Evolutionary conservation across 2,888 invertebrate species (phyloP).

Genomic region (Leuctra nigra): DNA sequence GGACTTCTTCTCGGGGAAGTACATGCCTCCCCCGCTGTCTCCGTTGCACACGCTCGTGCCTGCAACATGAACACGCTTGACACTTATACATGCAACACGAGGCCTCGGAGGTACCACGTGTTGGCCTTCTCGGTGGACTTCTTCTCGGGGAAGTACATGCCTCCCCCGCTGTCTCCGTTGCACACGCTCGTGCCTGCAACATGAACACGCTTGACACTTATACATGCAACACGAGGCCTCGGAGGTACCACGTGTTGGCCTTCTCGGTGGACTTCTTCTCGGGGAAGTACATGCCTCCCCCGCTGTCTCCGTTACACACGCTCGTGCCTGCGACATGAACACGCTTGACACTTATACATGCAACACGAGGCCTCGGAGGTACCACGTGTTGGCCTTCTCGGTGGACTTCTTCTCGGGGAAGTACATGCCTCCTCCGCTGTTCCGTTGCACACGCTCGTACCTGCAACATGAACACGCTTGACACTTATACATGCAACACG

Average conservation of each 20-base stretch:
- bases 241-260: constrained; percentile 23
- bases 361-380: constrained; percentile 43
- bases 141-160: constrained; percentile 38
- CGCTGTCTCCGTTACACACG: constrained; percentile 47
- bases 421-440: constrained; percentile 42
- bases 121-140: constrained; percentile 10
- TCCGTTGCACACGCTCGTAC: constrained; percentile 50
- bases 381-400: constrained; percentile 21
- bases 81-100: too few relatives aligned
- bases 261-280: constrained; percentile 4
- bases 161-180: constrained; percentile 43
- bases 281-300: constrained; percentile 41
- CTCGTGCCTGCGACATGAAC: constrained; percentile 45
- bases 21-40: constrained; percentile 42
- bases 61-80: constrained; percentile 35
- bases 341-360: too few relatives aligned
- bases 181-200: constrained; percentile 51
- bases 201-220: too few relatives aligned
- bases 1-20: constrained; percentile 33
- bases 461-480: constrained; percentile 39
- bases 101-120: constrained; percentile 29
- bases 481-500: too few relatives aligned
- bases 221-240: constrained; percentile 48
- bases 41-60: constrained; percentile 52
- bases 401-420: constrained; percentile 31